Base-by-base conservation (phyloP, 1,140 invertebrate species). In the Pogonus chalceus region DNA sequence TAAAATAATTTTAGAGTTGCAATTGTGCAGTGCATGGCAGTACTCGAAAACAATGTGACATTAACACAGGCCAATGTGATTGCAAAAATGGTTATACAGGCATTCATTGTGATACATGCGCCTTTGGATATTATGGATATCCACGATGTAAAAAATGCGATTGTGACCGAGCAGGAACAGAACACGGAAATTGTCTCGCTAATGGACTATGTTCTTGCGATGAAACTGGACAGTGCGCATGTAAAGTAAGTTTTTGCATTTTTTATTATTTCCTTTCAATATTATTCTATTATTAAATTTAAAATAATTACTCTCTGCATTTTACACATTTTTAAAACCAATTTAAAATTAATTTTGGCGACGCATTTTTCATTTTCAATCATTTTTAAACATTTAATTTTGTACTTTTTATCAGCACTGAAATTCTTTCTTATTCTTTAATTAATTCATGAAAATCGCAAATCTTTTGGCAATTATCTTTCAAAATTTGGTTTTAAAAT, bases 81-180 rank as follows among this genome's bases (percentile, higher is more conserved):
- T 98, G 94, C 69, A 76, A 81, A 2, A 74, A 80, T 46, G 92
- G 90, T 14, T 97, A 85, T 71, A 76, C 80, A 16, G 91, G 91
- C 0, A 69, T 78, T 2, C 79, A 80, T 49, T 98, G 96, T 70
- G 80, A 90, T 54, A 73, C 70, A 16, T 99, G 96, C 65, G 76
- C 81, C 2, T 73, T 79, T 35, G 93, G 92, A 0, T 90, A 88
- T 69, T 96, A 85, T 68, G 91, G 91, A 9, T 96, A 91, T 72
- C 92, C 94, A 0, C 78, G 82, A 24, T 99, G 96, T 68, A 74
- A 80, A 23, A 80, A 81, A 9, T 96, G 93, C 67, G 78, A 81
- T 47, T 96, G 93, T 67, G 72, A 87, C 62, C 39, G 65, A 0
- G 75, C 80, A 0, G 66, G 62, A 23, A 88, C 87, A 0, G 66